Base-by-base conservation (phyloP, 2,797 vertebrate species). In the Picus viridis region DNA sequence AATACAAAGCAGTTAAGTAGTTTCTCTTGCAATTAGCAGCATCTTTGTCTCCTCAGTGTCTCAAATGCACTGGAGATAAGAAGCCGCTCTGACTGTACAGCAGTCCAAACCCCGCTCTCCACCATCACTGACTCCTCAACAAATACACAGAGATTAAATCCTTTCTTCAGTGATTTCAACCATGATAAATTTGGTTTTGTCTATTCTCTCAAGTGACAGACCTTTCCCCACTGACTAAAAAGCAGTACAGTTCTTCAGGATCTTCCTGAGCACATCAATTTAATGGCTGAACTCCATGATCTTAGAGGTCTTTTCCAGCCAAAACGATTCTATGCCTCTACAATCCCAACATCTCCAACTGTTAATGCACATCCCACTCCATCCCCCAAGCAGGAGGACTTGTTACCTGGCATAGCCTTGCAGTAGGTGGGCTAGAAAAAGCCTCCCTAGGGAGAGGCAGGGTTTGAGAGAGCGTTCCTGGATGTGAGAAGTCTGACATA, bases 21-120 rank as follows among this genome's bases (percentile, higher is more conserved):
- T 92, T 95, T 94, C 80, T 84, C 71, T 83, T 92, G 92, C 93
- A 96, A 94, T 95, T 96, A 94, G 68, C 77, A 95, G 88, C 92
- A 88, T 89, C 94, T 93, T 92, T 91, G 80, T 93, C 93, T 95
- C 93, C 49, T 70, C 8, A 1, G 67, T 78, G 36, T 77, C 93
- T 86, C 63, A 92, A 96, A 91, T 84, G 84, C 91, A 86, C 91
- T 68, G 51, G 83, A 89, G 91, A 86, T 82, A 88, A 0, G 2
- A 56, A 88, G 47, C 77, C 86, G 54, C 83, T 83, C 68, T 51
- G 59, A 89, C 49, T 22, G 41, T 27, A 56, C 32, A 53, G 72
- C 58, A 68, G 72, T 62, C 75, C 65, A 53, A 69, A 65, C 68
- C 34, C 51, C 36, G 41, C 71, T 94, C 49, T 36, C 36, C 69